These are phyloP conservation scores for Slavum lentiscoides DNA, from an alignment of 2,888 invertebrate genomes.

Conservation along the genomic window DNA sequence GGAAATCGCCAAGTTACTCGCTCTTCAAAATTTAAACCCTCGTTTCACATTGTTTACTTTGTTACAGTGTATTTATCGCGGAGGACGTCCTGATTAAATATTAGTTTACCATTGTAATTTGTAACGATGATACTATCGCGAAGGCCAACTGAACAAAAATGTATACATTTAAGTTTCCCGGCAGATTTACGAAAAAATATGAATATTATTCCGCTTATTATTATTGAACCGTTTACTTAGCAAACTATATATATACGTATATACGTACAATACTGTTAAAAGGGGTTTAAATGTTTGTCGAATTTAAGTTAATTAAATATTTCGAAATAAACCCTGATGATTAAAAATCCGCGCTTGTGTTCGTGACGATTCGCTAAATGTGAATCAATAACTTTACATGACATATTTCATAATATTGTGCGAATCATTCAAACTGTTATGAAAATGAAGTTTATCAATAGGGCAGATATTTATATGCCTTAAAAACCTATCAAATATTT, in stretches of 20 bases:
- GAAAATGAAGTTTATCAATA: too few relatives aligned
- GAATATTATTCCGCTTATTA: not conserved
- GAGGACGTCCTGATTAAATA: slow-evolving; percentile 44
- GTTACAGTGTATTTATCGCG: slow-evolving; percentile 36
- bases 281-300: not conserved
- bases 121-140: not conserved
- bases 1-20: slow-evolving; percentile 19
- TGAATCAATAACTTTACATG: too few relatives aligned
- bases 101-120: slow-evolving; percentile 37
- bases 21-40: not conserved
- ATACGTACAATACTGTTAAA: not conserved
- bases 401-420: too few relatives aligned
- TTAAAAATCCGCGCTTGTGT: too few relatives aligned
- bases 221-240: not conserved
- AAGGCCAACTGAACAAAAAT: slow-evolving; percentile 20
- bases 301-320: not conserved
- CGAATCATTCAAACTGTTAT: too few relatives aligned
- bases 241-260: not conserved
- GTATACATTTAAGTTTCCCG: not conserved
- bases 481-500: too few relatives aligned
- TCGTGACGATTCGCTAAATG: too few relatives aligned
- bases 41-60: slow-evolving; percentile 22
- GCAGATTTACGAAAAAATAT: slow-evolving; percentile 13
- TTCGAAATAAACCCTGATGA: not conserved
- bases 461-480: too few relatives aligned